Base-by-base conservation (phyloP, 2,888 invertebrate genomes). In the Carterocephalus palaemon region DNA sequence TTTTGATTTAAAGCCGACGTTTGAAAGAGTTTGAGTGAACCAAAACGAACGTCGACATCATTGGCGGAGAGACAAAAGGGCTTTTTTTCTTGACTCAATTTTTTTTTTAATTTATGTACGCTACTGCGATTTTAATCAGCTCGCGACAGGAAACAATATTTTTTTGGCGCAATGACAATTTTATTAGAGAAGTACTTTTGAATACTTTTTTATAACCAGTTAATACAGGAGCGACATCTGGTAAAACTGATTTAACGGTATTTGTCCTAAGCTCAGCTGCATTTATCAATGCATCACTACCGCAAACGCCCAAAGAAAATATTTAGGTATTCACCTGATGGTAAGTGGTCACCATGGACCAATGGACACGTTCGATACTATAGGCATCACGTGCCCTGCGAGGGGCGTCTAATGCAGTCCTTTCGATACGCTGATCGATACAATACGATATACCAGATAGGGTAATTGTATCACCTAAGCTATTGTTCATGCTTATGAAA, bases 1-100 rank as follows among this genome's bases (percentile, higher is more conserved):
- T 70, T 71, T 78, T 84, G 80, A 82, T 82, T 84, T 83, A 82
- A 73, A 73, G 69, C 70, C 61, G 67, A 60, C 66, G 56, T 67
- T 73, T 71, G 60, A 71, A 73, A 70, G 64, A 66, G 65, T 66
- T 47, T 52, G 58, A 68, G 62, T 64, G 64, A 58, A 61, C 62
- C 62, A 67, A 63, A 70, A 69, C 75, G 72, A 79, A 77, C 75
- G 57, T 49, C 54, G 53, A 47, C 51, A 52, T 57, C 48, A 53
- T 55, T 49, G 49, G 57, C 64, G 55, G 71, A 67, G 57, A 65
- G 55, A 73, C 69, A 73, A 74, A 67, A 56, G 63, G 31, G 24
- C 48, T 63, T 67, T 71, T 75, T 64, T 64, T 57, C 54, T 52
- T 41, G 33, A 32, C 15, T 12, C 20, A 6, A 24, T 1, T 39